Percentiles rank a stretch among this genome's conserved stretches.
phyloP scores from a whole-genome alignment of 2,888 invertebrate genomes.

The Pheosia tremula region DNA sequence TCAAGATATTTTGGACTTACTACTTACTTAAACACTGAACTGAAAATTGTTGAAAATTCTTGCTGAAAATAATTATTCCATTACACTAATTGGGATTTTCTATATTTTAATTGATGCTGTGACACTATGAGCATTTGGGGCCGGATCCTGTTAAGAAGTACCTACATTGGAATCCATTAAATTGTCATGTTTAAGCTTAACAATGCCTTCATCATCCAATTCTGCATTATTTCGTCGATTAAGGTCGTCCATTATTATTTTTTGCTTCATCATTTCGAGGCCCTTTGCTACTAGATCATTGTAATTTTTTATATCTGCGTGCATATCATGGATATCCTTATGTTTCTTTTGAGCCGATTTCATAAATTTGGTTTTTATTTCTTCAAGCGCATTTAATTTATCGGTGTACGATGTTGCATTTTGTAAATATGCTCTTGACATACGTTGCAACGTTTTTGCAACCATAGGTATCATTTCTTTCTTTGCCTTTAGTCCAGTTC shows the following conservation, averaged over 20 bases:
- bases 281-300: slow-evolving; percentile 42
- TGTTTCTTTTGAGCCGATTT: slow-evolving; percentile 37
- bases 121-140: no score
- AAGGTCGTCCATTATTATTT: slow-evolving; percentile 18
- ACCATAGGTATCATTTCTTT: slow-evolving; percentile 36
- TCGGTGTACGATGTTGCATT: slow-evolving; percentile 37
- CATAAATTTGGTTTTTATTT: slow-evolving; percentile 38
- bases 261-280: slow-evolving; percentile 36
- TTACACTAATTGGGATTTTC: no score
- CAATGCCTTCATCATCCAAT: not conserved
- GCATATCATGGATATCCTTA: slow-evolving; percentile 29
- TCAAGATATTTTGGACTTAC: no score
- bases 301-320: slow-evolving; percentile 40
- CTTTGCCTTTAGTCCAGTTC: slow-evolving; percentile 15
- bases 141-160: no score
- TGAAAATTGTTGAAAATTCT: not conserved
- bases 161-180: not conserved
- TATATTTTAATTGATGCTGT: no score
- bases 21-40: no score
- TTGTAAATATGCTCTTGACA: slow-evolving; percentile 40
- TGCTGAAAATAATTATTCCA: not conserved
- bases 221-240: slow-evolving; percentile 25
- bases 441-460: slow-evolving; percentile 45
- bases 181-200: not conserved
- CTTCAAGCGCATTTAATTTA: slow-evolving; percentile 41